phyloP scores from a whole-genome alignment of 2,888 invertebrate species.

The Anthoptus insignis region DNA sequence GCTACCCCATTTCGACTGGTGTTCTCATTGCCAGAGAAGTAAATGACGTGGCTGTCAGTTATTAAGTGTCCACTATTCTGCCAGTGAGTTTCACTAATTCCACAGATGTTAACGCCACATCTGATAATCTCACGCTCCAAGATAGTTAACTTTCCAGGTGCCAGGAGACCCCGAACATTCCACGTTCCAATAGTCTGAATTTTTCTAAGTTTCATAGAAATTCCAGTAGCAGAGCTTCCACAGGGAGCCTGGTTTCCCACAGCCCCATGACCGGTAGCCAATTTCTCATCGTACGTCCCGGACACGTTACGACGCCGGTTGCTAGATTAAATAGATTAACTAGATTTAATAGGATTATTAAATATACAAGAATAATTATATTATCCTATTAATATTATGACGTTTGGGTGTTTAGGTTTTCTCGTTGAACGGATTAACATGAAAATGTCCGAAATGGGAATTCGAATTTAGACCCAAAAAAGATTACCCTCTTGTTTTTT shows the following conservation, averaged over 20 bases:
- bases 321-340: too few relatives aligned
- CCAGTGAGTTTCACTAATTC: constrained; percentile 45
- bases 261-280: constrained; percentile 4
- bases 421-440: too few relatives aligned
- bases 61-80: constrained; percentile 40
- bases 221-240: neutral
- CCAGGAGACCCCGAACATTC: constrained; percentile 36
- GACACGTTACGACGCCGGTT: constrained; percentile 39
- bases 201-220: neutral
- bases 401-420: too few relatives aligned
- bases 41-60: constrained; percentile 35
- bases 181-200: constrained; percentile 39
- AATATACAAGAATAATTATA: too few relatives aligned
- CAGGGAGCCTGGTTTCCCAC: neutral
- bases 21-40: constrained; percentile 38
- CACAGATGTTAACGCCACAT: constrained; percentile 22
- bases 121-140: constrained; percentile 38
- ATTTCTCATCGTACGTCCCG: constrained; percentile 33
- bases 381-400: too few relatives aligned
- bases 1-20: constrained; percentile 38
- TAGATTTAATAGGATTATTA: too few relatives aligned
- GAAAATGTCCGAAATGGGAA: too few relatives aligned
- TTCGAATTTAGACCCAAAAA: too few relatives aligned
- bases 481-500: too few relatives aligned
- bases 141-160: constrained; percentile 38